Evolutionary conservation across 2,797 vertebrate species (phyloP).

Genomic region (Diplodus sargus): DNA sequence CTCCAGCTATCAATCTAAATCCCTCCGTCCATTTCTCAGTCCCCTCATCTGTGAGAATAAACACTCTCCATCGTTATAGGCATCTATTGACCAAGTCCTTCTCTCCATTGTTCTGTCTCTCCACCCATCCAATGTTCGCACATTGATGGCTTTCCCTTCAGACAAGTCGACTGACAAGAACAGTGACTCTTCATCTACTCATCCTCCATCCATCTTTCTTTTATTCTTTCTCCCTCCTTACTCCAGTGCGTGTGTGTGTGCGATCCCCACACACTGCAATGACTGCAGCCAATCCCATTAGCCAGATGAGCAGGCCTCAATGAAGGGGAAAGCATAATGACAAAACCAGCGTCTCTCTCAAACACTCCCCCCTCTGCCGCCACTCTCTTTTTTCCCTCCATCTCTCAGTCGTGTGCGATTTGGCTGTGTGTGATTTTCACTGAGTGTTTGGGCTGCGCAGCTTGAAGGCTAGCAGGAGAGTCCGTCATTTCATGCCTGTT

Average conservation of each 20-base stretch:
- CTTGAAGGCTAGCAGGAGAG: constrained; percentile 2
- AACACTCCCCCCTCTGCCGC: constrained; percentile 26
- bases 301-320: constrained; percentile 80
- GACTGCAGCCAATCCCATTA: constrained; percentile 81
- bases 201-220: constrained; percentile 35
- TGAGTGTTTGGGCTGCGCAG: constrained; percentile 25
- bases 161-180: constrained; percentile 45
- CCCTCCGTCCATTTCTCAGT: constrained; percentile 9
- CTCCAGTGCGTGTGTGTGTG: background rate
- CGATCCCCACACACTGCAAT: constrained; percentile 38
- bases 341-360: constrained; percentile 64
- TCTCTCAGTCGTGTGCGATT: constrained; percentile 7
- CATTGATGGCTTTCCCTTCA: constrained; percentile 34
- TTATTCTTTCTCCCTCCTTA: constrained; percentile 19
- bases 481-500: constrained; percentile 19
- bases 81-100: constrained; percentile 32
- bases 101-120: constrained; percentile 10
- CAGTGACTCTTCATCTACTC: constrained; percentile 43
- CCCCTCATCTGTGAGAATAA: constrained; percentile 10
- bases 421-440: constrained; percentile 15
- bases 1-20: constrained; percentile 19
- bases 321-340: constrained; percentile 80
- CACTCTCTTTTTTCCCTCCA: background rate
- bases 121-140: constrained; percentile 22
- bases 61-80: constrained; percentile 1